A percentile compares a stretch with the other conserved stretches of the same genome.
Evolutionary conservation across 2,113 vertebrate genomes (phyloP).

Genomic region (Salvelinus alpinus): DNA sequence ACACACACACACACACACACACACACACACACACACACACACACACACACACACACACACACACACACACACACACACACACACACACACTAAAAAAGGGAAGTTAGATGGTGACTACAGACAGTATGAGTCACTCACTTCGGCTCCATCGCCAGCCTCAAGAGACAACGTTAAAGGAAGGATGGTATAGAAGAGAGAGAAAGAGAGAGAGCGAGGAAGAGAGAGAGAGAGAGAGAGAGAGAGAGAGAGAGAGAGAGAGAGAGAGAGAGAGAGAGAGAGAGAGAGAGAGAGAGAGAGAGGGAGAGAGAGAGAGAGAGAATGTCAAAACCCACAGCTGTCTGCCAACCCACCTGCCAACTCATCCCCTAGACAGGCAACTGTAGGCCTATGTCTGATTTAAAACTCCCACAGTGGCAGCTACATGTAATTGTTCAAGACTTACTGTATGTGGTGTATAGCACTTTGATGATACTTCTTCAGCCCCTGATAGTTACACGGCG

Average conservation of each 20-base stretch:
- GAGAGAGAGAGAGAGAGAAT: too few relatives aligned
- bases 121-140: slow-evolving; percentile 59
- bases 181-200: slow-evolving; percentile 32
- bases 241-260: slow-evolving; percentile 14
- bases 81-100: not conserved
- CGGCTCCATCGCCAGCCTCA: slow-evolving; percentile 34
- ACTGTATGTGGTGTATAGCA: not conserved
- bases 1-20: not conserved
- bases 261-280: too few relatives aligned
- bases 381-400: not conserved
- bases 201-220: not conserved
- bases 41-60: not conserved
- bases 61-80: not conserved
- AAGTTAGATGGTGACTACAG: slow-evolving; percentile 52
- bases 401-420: not conserved
- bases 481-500: not conserved
- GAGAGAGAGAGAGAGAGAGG: slow-evolving; percentile 18
- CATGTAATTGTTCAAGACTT: not conserved
- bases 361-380: not conserved
- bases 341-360: not conserved
- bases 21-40: not conserved
- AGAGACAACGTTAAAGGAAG: slow-evolving; percentile 27
- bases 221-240: too few relatives aligned
- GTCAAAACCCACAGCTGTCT: slow-evolving; percentile 9
- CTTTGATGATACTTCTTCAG: not conserved